Evolutionary conservation across 2,113 vertebrate species (phyloP), one percentile per base, ranked within the genome.

Genomic region (Antechinus flavipes): DNA sequence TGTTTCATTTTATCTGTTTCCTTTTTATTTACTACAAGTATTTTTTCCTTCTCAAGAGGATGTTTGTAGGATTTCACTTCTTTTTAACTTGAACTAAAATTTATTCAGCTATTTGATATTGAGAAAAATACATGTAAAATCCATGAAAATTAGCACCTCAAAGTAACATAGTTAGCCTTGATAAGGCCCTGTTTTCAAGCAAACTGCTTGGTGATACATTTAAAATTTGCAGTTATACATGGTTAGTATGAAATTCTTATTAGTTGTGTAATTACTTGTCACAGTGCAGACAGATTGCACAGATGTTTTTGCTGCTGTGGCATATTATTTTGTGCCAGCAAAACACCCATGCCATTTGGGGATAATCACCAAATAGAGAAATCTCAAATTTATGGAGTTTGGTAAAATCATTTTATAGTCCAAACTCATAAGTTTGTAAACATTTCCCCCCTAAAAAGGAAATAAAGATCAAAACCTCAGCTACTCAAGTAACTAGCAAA

Each of bases 201-300:
- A 84, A 84, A 56, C n/a, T 94, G 49, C 94, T 54, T 92, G n/a
- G 94, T 92, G 47, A 93, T 94, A 94, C 89, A 76, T 68, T 95
- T 89, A 95, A 93, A 91, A 26, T 95, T 26, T 91, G 24, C 49
- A 68, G 53, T 84, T 94, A 26, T n/a, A 22, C 55, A 27, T 54
- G 25, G 26, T 6, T 47, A 42, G 23, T 55, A 55, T 50, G 12
- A 84, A 54, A 55, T 96, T 95, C 47, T 93, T 94, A 94, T 84
- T 93, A 26, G 6, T 58, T 91, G 54, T 76, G 55, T 11, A 46
- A 46, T 93, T 94, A 50, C 52, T 55, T 94, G 30, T 76, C 84
- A 27, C 35, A n/a, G 1, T 84, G 42, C 19, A 92, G 46, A 93
- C 68, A 50, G 30, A 61, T 61, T 52, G 90, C 58, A 1, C 35